phyloP scores from a whole-genome alignment of 1,140 invertebrate species.

The Halyomorpha halys region DNA sequence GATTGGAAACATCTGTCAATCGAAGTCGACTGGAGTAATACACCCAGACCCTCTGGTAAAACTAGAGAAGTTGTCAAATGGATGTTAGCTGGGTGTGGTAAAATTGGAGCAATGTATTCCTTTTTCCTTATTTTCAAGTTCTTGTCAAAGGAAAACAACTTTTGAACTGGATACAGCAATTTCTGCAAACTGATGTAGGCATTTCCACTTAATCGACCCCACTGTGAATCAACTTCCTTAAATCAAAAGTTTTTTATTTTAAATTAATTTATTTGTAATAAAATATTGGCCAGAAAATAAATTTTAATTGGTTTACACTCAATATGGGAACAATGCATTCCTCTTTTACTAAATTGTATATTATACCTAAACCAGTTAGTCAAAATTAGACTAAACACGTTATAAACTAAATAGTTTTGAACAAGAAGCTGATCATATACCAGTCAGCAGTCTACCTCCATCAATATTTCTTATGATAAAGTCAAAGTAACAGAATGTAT shows the following conservation, averaged over 20 bases:
- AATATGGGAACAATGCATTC: no score
- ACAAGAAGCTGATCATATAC: no score
- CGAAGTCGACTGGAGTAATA: not conserved
- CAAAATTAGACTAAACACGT: no score
- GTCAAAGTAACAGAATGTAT: no score
- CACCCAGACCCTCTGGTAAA: not conserved
- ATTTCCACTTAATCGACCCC: constrained; percentile 10
- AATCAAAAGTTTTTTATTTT: not conserved
- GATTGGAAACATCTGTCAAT: not conserved
- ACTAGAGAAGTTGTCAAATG: not conserved
- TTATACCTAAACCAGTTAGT: no score
- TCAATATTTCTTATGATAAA: no score
- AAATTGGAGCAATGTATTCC: not conserved
- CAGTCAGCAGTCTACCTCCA: no score
- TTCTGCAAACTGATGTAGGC: constrained; percentile 37
- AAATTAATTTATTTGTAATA: no score
- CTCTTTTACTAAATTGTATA: no score
- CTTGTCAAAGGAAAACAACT: constrained; percentile 28
- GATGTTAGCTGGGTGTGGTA: not conserved
- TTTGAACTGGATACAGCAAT: constrained; percentile 40
- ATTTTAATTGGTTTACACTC: no score
- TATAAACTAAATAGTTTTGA: no score
- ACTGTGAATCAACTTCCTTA: not conserved
- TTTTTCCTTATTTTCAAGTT: not conserved
- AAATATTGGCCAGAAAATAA: no score